These are phyloP conservation scores for Pterois miles DNA, from an alignment of 2,797 vertebrate species.

Conservation along the genomic window DNA sequence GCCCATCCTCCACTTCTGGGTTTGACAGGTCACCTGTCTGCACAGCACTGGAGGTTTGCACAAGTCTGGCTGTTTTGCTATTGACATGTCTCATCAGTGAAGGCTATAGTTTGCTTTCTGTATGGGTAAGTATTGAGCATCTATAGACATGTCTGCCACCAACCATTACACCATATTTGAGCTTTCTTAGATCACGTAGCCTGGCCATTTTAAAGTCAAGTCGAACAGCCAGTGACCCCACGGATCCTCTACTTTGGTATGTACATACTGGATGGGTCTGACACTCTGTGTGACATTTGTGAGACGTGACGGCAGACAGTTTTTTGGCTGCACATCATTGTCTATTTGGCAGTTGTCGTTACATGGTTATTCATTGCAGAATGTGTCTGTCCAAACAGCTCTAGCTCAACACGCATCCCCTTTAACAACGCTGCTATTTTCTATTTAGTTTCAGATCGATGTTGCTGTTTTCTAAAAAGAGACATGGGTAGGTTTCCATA, in stretches of 20 bases:
- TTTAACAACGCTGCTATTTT: not conserved
- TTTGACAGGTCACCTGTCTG: conserved; percentile 28
- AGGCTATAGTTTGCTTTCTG: conserved; percentile 6
- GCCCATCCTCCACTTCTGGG: not conserved
- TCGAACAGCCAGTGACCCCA: conserved; percentile 2
- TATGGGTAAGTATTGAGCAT: not conserved
- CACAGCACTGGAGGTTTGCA: not conserved
- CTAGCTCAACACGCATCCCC: not conserved
- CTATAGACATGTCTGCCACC: not conserved
- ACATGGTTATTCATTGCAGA: not conserved
- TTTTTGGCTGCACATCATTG: conserved; percentile 6
- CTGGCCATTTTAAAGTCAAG: conserved; percentile 24
- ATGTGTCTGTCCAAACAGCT: conserved; percentile 2
- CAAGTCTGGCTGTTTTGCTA: not conserved
- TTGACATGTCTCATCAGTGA: conserved; percentile 4
- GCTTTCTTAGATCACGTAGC: conserved; percentile 45
- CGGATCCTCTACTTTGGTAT: conserved; percentile 13
- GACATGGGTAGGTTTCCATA: not conserved
- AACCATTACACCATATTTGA: conserved; percentile 44
- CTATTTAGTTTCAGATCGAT: not conserved
- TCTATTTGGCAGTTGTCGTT: not conserved
- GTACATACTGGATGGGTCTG: conserved; percentile 10
- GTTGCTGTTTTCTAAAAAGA: not conserved
- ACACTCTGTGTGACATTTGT: conserved; percentile 5
- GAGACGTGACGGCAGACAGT: not conserved